phyloP scores from a whole-genome alignment of 2,888 invertebrate species.

The Sphaerophoria rueppellii region DNA sequence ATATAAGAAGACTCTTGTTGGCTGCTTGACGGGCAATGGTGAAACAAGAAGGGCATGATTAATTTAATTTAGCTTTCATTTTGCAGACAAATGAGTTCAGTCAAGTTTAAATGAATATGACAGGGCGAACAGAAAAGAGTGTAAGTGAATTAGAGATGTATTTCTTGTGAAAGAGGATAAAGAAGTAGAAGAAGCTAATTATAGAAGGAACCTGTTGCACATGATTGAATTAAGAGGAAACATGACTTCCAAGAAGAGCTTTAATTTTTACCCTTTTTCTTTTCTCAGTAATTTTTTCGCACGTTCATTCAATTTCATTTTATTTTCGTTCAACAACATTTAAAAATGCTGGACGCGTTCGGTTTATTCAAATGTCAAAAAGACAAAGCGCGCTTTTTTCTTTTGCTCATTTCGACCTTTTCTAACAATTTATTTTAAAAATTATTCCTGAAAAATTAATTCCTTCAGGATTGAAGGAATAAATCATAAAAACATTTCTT shows the following conservation, averaged over 20 bases:
- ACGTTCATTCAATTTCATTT: too few species aligned
- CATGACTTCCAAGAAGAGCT: not conserved
- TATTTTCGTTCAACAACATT: too few species aligned
- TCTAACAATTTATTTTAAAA: too few species aligned
- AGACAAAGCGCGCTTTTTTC: too few species aligned
- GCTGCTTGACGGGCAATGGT: too few species aligned
- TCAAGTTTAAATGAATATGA: constrained; percentile 6
- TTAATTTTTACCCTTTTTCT: not conserved
- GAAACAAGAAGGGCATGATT: constrained; percentile 5
- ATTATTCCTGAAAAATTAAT: too few species aligned
- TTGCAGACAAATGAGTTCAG: constrained; percentile 32
- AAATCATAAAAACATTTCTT: too few species aligned
- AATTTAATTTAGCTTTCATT: constrained; percentile 35
- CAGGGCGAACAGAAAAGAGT: not conserved
- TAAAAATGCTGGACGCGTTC: too few species aligned
- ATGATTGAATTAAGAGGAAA: not conserved
- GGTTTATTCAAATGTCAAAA: too few species aligned
- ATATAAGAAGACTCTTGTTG: not conserved
- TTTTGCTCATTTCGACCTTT: too few species aligned
- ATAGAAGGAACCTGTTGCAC: not conserved
- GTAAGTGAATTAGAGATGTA: constrained; percentile 6
- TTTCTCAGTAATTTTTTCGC: too few species aligned
- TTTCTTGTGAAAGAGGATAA: not conserved
- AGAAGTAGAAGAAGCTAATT: not conserved
- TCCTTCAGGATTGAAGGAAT: too few species aligned